phyloP scores from a whole-genome alignment of 2,888 invertebrate genomes.

The Dexiosoma caninum region DNA sequence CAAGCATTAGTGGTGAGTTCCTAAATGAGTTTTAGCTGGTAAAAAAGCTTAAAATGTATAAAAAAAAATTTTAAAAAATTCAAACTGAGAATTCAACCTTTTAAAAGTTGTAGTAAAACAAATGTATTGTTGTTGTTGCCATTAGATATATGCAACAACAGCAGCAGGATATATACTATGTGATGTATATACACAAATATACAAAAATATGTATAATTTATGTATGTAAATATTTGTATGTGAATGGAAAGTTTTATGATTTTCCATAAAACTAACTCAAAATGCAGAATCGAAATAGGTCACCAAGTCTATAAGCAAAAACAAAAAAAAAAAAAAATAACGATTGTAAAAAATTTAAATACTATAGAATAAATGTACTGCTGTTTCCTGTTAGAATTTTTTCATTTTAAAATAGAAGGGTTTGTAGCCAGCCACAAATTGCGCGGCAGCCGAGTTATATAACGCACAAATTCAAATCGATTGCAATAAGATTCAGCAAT shows the following conservation, averaged over 20 bases:
- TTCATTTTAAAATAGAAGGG: no score
- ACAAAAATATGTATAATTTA: no score
- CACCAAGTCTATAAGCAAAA: slow-evolving; percentile 28
- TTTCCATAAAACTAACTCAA: slow-evolving; percentile 10
- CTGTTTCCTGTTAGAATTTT: slow-evolving; percentile 21
- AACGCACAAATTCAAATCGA: slow-evolving; percentile 41
- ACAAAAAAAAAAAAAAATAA: not conserved
- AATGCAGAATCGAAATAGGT: slow-evolving; percentile 38
- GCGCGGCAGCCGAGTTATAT: no score
- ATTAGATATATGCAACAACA: slow-evolving; percentile 4
- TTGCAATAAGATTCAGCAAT: slow-evolving; percentile 60
- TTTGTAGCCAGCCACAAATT: no score
- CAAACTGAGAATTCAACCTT: not conserved
- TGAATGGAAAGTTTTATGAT: slow-evolving; percentile 34
- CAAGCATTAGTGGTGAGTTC: not conserved
- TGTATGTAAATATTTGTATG: no score
- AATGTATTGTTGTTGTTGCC: slow-evolving; percentile 25
- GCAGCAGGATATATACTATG: not conserved
- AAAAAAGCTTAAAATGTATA: not conserved
- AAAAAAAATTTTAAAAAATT: no score
- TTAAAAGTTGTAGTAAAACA: not conserved
- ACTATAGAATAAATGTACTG: slow-evolving; percentile 7
- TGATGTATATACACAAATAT: no score
- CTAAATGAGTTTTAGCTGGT: not conserved
- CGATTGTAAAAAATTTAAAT: slow-evolving; percentile 19